Evolutionary conservation across 2,797 vertebrate genomes (phyloP), one percentile per base, ranked within the genome.

Genomic region (Danio kyathit): DNA sequence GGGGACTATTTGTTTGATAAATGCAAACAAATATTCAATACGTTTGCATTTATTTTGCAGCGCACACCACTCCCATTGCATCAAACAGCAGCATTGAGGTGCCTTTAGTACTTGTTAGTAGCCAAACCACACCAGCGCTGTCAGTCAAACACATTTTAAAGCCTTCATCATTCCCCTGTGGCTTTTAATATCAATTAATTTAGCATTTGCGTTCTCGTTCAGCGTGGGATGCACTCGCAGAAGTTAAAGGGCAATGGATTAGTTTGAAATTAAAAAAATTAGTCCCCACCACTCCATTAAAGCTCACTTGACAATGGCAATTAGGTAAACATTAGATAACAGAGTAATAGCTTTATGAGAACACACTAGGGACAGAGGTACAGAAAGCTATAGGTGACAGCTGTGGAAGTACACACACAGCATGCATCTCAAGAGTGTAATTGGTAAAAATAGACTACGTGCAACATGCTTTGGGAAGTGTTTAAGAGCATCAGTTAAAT

Each of bases 31-130:
- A n/a, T 1, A 8, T 11, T 49, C 4, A 13, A 40, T 65, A 11
- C 52, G n/a, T 19, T 41, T 64, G 72, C 10, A 16, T 43, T 51
- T 48, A 48, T 63, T 46, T 40, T 56, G 41, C 52, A 72, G 54
- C 21, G 1, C 56, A 21, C 19, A 63, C 79, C 57, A 61, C 78
- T 83, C 85, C 85, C 78, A 67, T 46, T 16, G 43, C 81, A 75
- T 83, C 81, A 43, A 80, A 84, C 85, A 86, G 85, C 85, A 86
- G 85, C 85, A 84, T 81, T 57, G 43, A 82, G 59, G 7, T 40
- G 9, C 16, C 60, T 56, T 80, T 57, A 80, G 59, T 64, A 80
- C 64, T 21, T 21, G 3, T 51, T 77, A 77, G 67, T 76, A 64
- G 14, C 40, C 52, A 17, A 10, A 74, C 29, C 44, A 59, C 16